Evolutionary conservation across 1,140 invertebrate genomes (phyloP).

Genomic region (Sarcophaga peregrina): DNA sequence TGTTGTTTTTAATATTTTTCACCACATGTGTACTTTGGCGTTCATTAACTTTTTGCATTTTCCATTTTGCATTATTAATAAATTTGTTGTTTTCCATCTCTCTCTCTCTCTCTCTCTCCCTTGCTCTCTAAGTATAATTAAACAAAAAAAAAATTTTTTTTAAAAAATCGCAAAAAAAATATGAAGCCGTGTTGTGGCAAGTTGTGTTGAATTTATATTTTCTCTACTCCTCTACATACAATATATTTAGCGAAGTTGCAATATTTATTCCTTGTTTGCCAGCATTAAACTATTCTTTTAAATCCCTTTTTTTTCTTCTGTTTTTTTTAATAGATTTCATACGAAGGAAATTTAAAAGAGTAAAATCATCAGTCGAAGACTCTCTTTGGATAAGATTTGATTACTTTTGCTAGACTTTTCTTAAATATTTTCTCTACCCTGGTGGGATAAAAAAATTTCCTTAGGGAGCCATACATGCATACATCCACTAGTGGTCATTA

Average conservation of each 20-base stretch:
- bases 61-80: not conserved
- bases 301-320: not conserved
- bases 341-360: not conserved
- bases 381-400: too few species aligned
- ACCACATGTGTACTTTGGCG: slow-evolving; percentile 38
- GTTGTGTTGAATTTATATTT: too few species aligned
- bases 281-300: slow-evolving; percentile 36
- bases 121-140: not conserved
- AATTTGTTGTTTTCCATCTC: not conserved
- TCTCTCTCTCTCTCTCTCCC: too few species aligned
- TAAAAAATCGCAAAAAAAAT: slow-evolving; percentile 12
- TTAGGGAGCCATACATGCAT: too few species aligned
- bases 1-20: slow-evolving; percentile 20
- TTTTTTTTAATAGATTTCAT: not conserved
- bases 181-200: slow-evolving; percentile 10
- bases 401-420: too few species aligned
- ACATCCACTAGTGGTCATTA: too few species aligned
- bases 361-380: not conserved
- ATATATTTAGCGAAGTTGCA: slow-evolving; percentile 6
- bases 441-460: too few species aligned
- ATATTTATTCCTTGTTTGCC: slow-evolving; percentile 20
- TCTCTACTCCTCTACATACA: too few species aligned
- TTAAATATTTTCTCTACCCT: too few species aligned
- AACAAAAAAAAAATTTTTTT: not conserved
- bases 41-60: slow-evolving; percentile 38